Percentiles rank a stretch among this genome's conserved stretches.
Evolutionary conservation across 2,797 vertebrate species (phyloP).

Genomic region (Poecilia picta): DNA sequence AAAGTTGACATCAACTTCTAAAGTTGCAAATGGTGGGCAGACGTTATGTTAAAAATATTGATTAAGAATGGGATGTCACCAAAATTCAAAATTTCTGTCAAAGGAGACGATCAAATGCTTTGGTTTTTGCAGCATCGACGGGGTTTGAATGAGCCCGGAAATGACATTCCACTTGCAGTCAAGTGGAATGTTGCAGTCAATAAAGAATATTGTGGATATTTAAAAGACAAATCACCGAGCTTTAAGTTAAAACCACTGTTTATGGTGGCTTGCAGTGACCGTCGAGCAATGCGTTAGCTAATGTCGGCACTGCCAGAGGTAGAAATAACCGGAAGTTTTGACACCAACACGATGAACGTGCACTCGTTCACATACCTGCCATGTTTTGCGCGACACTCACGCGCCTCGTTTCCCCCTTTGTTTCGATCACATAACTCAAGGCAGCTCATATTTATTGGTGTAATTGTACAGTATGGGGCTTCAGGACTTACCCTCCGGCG

Average conservation of each 20-base stretch:
- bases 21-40: not conserved
- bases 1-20: not conserved
- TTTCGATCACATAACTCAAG: not conserved
- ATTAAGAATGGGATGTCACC: not conserved
- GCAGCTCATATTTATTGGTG: fast-evolving
- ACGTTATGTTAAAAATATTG: not conserved
- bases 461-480: not conserved
- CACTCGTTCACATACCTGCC: slow-evolving; percentile 11
- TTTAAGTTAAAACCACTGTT: not conserved
- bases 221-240: not conserved
- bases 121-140: not conserved
- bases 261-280: not conserved
- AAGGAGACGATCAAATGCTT: not conserved
- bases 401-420: slow-evolving; percentile 9
- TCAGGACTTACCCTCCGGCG: slow-evolving; percentile 90
- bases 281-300: not conserved
- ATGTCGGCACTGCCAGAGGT: not conserved
- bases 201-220: slow-evolving; percentile 12
- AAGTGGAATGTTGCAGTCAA: too few species aligned
- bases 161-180: not conserved
- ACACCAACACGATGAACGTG: slow-evolving; percentile 13
- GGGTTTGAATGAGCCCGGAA: slow-evolving; percentile 25
- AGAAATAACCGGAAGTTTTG: slow-evolving; percentile 43
- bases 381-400: slow-evolving; percentile 13
- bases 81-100: not conserved